A percentile compares a stretch with the other conserved stretches of the same genome.
Conservation (phyloP, 1,140 invertebrate genomes). For the Goniozus legneri region DNA sequence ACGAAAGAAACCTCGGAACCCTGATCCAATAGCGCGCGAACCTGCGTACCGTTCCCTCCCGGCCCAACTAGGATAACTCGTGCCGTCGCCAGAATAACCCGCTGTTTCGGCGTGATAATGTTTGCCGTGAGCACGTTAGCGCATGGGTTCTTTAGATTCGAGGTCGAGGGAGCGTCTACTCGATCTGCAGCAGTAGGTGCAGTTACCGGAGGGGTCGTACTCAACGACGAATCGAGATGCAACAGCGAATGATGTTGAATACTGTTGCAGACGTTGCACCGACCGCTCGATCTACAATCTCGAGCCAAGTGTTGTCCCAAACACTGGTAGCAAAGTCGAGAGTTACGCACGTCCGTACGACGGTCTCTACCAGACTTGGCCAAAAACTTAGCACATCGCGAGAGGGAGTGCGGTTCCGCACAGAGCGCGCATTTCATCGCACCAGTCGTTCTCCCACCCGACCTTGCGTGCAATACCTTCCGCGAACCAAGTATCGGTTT, state of each 20-base stretch:
- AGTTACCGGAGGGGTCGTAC: neutral
- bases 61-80: neutral
- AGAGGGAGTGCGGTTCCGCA: neutral
- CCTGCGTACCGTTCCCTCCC: neutral
- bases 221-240: neutral
- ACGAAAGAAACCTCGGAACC: constrained; percentile 10
- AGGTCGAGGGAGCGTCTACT: neutral
- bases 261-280: neutral
- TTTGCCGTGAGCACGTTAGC: neutral
- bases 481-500: neutral
- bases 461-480: neutral
- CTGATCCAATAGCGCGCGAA: constrained; percentile 7
- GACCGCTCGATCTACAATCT: neutral
- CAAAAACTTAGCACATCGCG: neutral
- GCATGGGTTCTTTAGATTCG: neutral
- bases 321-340: neutral
- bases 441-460: neutral
- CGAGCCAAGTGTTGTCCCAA: neutral
- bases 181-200: neutral
- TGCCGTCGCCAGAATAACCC: neutral
- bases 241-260: neutral
- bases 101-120: neutral
- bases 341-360: neutral
- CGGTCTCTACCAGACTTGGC: neutral
- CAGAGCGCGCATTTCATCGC: neutral